These are phyloP conservation scores for Gastrophryne carolinensis DNA, from an alignment of 2,797 vertebrate genomes.

Conservation along the genomic window DNA sequence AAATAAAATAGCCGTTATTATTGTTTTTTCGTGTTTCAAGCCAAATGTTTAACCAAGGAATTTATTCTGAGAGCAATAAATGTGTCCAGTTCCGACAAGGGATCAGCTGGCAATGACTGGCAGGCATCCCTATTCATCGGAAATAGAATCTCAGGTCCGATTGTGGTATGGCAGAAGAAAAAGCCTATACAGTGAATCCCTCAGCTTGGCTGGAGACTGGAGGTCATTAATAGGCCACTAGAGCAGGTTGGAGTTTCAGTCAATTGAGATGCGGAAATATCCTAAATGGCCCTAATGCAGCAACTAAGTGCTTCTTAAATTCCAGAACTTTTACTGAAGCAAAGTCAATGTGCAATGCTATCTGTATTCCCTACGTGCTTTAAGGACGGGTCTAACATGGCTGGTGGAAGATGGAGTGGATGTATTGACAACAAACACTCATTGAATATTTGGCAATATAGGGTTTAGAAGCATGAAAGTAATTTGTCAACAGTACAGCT, in stretches of 20 bases:
- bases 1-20: no score
- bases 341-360: constrained; percentile 72
- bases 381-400: constrained; percentile 8
- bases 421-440: constrained; percentile 57
- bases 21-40: no score
- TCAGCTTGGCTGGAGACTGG: constrained; percentile 73
- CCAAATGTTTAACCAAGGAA: no score
- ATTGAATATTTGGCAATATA: constrained; percentile 58
- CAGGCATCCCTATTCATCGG: background rate
- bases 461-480: constrained; percentile 58
- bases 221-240: constrained; percentile 84
- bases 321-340: constrained; percentile 78
- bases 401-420: constrained; percentile 48
- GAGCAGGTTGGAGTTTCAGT: constrained; percentile 81
- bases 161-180: constrained; percentile 66
- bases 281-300: constrained; percentile 81
- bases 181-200: constrained; percentile 76
- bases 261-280: constrained; percentile 78
- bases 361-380: constrained; percentile 61
- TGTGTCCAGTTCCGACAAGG: no score
- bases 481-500: no score
- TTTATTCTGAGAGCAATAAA: no score
- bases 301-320: constrained; percentile 87
- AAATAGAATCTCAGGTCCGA: constrained; percentile 64
- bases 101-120: no score